Conservation (phyloP, 2,113 vertebrate genomes). For the Myotis yumanensis region DNA sequence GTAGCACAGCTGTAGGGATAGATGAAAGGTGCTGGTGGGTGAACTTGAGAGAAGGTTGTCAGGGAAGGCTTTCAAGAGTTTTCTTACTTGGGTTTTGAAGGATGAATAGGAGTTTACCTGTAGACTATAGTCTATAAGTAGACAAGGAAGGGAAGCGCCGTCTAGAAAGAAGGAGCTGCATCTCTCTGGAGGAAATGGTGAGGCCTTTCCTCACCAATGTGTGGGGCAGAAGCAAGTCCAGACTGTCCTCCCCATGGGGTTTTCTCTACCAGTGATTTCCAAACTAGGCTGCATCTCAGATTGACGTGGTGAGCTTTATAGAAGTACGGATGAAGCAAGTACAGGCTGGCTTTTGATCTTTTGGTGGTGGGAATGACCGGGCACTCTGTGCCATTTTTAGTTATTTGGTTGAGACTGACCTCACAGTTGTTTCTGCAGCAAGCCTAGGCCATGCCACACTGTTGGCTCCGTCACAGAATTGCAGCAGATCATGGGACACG, state of each 20-base stretch:
- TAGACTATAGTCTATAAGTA: not conserved
- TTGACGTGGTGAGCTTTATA: not conserved
- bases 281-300: not conserved
- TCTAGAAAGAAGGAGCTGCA: not conserved
- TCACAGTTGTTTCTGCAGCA: not conserved
- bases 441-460: not conserved
- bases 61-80: not conserved
- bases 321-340: not conserved
- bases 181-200: not conserved
- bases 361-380: not conserved
- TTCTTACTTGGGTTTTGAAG: slow-evolving; percentile 14
- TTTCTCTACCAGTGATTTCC: not conserved
- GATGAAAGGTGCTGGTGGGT: not conserved
- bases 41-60: not conserved
- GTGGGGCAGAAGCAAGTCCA: not conserved
- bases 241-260: not conserved
- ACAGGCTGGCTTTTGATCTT: not conserved
- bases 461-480: not conserved
- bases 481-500: not conserved
- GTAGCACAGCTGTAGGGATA: not conserved
- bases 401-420: not conserved
- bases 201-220: not conserved
- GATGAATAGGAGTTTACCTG: not conserved
- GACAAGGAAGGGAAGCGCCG: not conserved
- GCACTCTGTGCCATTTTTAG: not conserved